These are phyloP conservation scores for Nannoperca obscura DNA, from an alignment of 2,797 vertebrate genomes.

Conservation along the genomic window DNA sequence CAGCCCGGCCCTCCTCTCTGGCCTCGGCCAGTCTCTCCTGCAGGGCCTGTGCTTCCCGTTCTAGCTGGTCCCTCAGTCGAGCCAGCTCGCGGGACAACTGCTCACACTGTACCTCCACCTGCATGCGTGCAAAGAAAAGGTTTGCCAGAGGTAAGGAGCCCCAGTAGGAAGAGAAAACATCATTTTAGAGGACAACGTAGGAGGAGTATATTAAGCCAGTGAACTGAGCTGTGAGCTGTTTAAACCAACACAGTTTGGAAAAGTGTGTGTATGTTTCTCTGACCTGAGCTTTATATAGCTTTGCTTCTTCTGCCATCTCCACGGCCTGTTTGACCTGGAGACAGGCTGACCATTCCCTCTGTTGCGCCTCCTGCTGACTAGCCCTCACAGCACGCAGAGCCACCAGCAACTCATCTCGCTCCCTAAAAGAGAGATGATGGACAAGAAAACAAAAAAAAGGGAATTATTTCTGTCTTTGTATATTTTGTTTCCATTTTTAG, in stretches of 20 bases:
- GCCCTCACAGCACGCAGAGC: slow-evolving; percentile 84
- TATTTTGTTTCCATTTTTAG: neutral
- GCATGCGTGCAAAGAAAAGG: slow-evolving; percentile 23
- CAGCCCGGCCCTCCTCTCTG: slow-evolving; percentile 83
- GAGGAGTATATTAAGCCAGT: neutral
- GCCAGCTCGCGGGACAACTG: slow-evolving; percentile 89
- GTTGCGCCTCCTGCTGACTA: slow-evolving; percentile 86
- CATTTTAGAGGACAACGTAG: neutral
- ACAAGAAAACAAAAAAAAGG: neutral
- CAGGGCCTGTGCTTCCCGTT: slow-evolving; percentile 85
- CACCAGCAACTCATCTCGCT: slow-evolving; percentile 91
- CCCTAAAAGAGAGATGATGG: slow-evolving; percentile 79
- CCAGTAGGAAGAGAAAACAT: neutral
- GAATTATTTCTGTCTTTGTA: neutral
- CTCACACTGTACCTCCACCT: slow-evolving; percentile 91
- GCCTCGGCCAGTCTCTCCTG: slow-evolving; percentile 85
- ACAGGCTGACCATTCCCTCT: slow-evolving; percentile 89
- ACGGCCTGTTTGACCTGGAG: slow-evolving; percentile 92
- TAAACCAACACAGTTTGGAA: neutral
- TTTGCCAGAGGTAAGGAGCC: neutral
- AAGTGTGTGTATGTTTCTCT: slow-evolving; percentile 24
- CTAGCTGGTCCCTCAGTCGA: slow-evolving; percentile 86
- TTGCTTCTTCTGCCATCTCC: slow-evolving; percentile 92
- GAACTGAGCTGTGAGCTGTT: neutral
- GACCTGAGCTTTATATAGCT: slow-evolving; percentile 90